These are phyloP conservation scores for Frankliniella intonsa DNA, from an alignment of 2,888 invertebrate genomes.

Conservation along the genomic window DNA sequence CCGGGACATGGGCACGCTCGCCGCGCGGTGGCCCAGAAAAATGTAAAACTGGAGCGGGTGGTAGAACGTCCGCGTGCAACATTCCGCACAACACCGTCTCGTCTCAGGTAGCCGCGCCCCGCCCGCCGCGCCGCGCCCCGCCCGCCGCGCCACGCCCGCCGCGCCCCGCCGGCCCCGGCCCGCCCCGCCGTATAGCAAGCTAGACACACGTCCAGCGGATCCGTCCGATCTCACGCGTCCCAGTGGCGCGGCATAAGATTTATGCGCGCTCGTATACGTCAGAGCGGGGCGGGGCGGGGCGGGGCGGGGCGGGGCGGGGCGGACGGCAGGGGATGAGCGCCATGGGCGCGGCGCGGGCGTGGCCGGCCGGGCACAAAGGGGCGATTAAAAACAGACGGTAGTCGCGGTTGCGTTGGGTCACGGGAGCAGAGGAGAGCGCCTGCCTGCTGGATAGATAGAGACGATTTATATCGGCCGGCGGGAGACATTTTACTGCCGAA, in stretches of 20 bases:
- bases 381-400: neutral
- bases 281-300: neutral
- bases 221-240: neutral
- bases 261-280: neutral
- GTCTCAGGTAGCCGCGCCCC: neutral
- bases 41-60: too few species aligned
- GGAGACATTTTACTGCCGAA: too few species aligned
- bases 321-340: neutral
- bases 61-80: neutral
- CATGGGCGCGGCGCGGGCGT: neutral
- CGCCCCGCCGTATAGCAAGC: too few species aligned
- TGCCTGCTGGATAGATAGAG: constrained; percentile 29
- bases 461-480: neutral
- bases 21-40: too few species aligned
- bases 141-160: neutral
- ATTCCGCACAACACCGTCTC: neutral
- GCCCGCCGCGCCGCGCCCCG: neutral
- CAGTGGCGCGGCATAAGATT: neutral
- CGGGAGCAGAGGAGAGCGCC: constrained; percentile 19
- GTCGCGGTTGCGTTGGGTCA: neutral
- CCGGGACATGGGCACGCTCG: too few species aligned
- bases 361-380: neutral
- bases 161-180: neutral
- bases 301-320: neutral
- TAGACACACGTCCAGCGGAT: neutral